Conservation (phyloP, 1,140 invertebrate species). For the Drosophila bocqueti region DNA sequence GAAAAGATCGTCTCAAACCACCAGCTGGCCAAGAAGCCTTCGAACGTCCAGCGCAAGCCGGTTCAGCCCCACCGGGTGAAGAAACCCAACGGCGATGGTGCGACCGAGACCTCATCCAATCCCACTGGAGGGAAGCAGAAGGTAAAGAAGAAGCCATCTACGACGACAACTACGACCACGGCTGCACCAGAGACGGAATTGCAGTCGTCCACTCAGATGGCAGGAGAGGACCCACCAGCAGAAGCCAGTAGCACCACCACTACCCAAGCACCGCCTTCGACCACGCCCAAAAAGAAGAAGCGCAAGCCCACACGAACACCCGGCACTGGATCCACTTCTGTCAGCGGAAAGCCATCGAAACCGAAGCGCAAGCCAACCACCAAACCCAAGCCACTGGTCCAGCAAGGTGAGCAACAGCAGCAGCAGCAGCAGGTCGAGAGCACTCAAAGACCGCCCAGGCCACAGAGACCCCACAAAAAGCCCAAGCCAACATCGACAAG, state of each 20-base stretch:
- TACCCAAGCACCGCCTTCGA: conserved; percentile 42
- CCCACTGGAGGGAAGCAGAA: conserved; percentile 62
- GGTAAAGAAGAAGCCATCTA: conserved; percentile 69
- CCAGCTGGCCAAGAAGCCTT: conserved; percentile 68
- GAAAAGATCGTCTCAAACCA: conserved; percentile 43
- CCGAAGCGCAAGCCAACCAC: conserved; percentile 73
- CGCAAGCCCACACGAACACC: conserved; percentile 77
- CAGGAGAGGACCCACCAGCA: conserved; percentile 30
- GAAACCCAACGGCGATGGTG: conserved; percentile 55
- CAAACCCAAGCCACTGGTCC: conserved; percentile 51
- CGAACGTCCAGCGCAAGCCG: conserved; percentile 55
- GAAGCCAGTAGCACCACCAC: conserved; percentile 48
- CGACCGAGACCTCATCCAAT: conserved; percentile 17
- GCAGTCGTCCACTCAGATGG: conserved; percentile 25
- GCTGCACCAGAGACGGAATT: conserved; percentile 39
- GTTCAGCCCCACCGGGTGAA: conserved; percentile 62
- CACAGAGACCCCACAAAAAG: conserved; percentile 59
- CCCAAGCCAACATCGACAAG: conserved; percentile 53
- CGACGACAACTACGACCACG: conserved; percentile 54
- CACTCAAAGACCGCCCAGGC: conserved; percentile 49
- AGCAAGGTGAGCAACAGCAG: conserved; percentile 27
- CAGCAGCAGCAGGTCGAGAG: conserved; percentile 24
- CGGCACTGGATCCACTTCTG: conserved; percentile 28
- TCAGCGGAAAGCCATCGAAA: conserved; percentile 46
- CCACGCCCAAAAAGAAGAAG: conserved; percentile 74